A percentile compares a stretch with the other conserved stretches of the same genome.
Evolutionary conservation across 1,140 invertebrate genomes (phyloP).

Genomic region (Eurosta solidaginis): DNA sequence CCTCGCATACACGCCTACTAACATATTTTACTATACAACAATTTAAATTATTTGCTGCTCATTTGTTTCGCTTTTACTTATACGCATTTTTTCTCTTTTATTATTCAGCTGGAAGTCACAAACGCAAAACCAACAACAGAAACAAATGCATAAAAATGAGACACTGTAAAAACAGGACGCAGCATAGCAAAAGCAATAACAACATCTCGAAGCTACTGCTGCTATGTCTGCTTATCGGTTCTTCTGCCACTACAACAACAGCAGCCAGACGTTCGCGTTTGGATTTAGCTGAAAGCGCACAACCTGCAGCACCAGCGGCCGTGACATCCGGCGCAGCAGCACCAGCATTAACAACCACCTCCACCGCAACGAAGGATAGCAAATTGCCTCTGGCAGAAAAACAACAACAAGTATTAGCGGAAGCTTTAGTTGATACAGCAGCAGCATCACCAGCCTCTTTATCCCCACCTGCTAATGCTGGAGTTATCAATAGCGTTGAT

Average conservation of each 20-base stretch:
- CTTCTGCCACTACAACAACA: background rate
- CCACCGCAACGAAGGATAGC: conserved; percentile 6
- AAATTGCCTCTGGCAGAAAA: conserved; percentile 1
- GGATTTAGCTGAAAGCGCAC: conserved; percentile 6
- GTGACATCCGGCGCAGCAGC: background rate
- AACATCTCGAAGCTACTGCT: conserved; percentile 14
- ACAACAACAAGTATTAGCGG: no score
- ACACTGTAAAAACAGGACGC: background rate
- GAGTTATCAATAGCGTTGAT: background rate
- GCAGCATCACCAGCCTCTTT: background rate
- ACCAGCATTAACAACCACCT: background rate
- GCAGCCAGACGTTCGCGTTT: conserved; percentile 32
- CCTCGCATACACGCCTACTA: no score
- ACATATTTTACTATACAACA: background rate
- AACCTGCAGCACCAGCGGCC: background rate
- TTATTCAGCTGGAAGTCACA: background rate
- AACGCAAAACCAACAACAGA: background rate
- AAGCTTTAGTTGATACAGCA: no score
- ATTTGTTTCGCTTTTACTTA: conserved; percentile 3
- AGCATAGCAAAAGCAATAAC: background rate
- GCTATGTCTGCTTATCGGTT: conserved; percentile 25
- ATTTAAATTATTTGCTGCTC: conserved; percentile 8
- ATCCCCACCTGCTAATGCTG: background rate
- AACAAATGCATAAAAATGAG: conserved; percentile 22
- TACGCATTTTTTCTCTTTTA: background rate